A percentile compares a stretch with the other conserved stretches of the same genome.
Conservation (phyloP, 2,797 vertebrate species). For the Coilia nasus region DNA sequence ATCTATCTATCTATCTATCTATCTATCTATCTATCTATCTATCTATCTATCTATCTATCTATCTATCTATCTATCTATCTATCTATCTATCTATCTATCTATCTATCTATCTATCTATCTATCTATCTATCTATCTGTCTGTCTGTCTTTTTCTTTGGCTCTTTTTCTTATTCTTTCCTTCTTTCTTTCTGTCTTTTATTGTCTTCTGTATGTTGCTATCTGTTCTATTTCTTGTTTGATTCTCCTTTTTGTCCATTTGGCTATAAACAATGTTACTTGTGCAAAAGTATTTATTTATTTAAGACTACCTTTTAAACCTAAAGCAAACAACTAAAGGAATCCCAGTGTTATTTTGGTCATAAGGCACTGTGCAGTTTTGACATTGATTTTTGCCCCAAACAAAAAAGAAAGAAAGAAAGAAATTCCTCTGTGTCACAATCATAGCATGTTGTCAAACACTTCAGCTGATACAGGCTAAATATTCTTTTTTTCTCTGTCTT, state of each 20-base stretch:
- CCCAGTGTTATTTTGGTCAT: background rate
- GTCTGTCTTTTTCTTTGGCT: background rate
- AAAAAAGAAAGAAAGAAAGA: background rate
- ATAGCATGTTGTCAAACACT: conserved; percentile 3
- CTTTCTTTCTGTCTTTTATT: background rate
- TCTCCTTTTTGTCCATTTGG: background rate
- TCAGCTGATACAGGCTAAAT: conserved; percentile 12
- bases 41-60: conserved; percentile 1
- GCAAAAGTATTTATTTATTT: background rate
- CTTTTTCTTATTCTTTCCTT: background rate
- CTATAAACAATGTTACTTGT: background rate
- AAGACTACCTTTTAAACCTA: conserved; percentile 5
- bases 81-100: background rate
- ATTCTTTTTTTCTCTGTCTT: conserved; percentile 5
- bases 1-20: conserved; percentile 6
- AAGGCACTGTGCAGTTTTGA: background rate
- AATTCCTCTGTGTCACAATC: background rate
- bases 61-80: background rate
- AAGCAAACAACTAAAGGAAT: conserved; percentile 5
- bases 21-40: background rate
- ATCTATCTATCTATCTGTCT: no score
- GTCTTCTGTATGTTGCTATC: background rate
- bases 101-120: background rate
- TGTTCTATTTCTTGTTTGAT: background rate
- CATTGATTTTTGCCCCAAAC: conserved; percentile 15